Evolutionary conservation across 2,797 vertebrate genomes (phyloP).

Genomic region (Halcyon chelicuti): DNA sequence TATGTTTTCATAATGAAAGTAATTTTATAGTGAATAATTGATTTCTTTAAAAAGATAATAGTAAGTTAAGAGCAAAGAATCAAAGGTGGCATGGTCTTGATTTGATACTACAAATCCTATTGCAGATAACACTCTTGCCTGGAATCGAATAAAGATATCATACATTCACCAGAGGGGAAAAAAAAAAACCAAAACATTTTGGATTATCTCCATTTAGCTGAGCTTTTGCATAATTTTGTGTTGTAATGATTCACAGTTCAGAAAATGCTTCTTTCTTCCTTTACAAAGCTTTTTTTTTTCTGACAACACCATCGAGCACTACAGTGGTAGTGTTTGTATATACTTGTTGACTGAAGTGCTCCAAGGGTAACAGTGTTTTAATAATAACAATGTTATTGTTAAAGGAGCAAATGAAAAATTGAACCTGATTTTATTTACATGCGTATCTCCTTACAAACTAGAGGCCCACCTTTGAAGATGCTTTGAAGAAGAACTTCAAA

Average conservation of each 20-base stretch:
- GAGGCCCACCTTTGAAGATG: conserved; percentile 27
- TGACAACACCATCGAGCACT: background rate
- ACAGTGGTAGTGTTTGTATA: background rate
- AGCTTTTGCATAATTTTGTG: background rate
- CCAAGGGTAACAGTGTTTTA: background rate
- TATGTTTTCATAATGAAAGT: background rate
- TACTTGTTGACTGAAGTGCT: background rate
- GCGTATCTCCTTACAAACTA: conserved; percentile 19
- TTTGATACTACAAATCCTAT: background rate
- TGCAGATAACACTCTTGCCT: background rate
- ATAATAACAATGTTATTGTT: conserved; percentile 27
- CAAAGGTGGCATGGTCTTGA: background rate
- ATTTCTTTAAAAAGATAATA: background rate
- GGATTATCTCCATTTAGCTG: background rate
- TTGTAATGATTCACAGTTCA: background rate
- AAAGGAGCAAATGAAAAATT: conserved; percentile 42
- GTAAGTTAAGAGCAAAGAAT: background rate
- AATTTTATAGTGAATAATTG: background rate
- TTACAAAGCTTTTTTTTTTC: background rate
- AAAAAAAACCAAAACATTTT: background rate
- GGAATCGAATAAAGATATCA: background rate
- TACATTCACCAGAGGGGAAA: background rate
- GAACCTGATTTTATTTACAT: conserved; percentile 36
- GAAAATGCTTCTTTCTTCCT: background rate
- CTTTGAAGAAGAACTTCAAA: conserved; percentile 67